Conservation (phyloP, 2,888 invertebrate genomes). For the Hypselothyrea guttata region DNA sequence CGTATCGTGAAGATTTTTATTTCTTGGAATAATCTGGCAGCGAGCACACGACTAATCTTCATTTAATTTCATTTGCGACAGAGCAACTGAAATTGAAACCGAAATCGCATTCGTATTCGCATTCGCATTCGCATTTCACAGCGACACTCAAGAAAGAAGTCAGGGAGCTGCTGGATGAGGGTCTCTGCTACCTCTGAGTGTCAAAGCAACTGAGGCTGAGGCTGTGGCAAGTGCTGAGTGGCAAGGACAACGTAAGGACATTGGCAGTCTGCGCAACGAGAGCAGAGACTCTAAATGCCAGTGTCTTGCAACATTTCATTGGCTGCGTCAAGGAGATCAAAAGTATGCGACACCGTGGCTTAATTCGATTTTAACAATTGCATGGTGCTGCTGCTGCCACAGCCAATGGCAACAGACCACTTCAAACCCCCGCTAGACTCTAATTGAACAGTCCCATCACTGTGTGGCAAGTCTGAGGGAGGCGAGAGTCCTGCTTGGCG, state of each 20-base stretch:
- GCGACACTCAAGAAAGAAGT: conserved; percentile 2
- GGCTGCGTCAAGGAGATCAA: conserved; percentile 74
- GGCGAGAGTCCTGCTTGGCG: conserved; percentile 43
- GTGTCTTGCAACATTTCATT: conserved; percentile 71
- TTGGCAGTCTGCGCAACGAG: conserved; percentile 21
- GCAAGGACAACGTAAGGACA: conserved; percentile 77
- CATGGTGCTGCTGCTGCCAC: conserved; percentile 56
- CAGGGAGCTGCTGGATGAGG: conserved; percentile 6
- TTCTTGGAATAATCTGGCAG: conserved; percentile 74
- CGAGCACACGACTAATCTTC: conserved; percentile 78
- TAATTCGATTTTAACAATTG: conserved; percentile 79
- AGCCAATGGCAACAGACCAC: conserved; percentile 64
- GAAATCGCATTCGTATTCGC: conserved; percentile 26
- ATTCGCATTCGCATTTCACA: neutral
- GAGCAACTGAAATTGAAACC: conserved; percentile 66
- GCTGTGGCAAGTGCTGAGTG: conserved; percentile 33
- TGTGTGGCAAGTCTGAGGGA: conserved; percentile 3
- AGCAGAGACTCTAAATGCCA: neutral
- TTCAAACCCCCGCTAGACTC: conserved; percentile 24
- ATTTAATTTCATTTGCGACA: conserved; percentile 79
- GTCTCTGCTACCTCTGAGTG: conserved; percentile 31
- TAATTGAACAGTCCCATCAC: conserved; percentile 67
- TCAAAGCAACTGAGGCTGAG: conserved; percentile 3
- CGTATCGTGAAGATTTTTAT: conserved; percentile 72
- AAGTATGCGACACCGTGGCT: conserved; percentile 78